These are phyloP conservation scores for Mellivora capensis DNA, from an alignment of 2,113 vertebrate genomes.

Conservation along the genomic window DNA sequence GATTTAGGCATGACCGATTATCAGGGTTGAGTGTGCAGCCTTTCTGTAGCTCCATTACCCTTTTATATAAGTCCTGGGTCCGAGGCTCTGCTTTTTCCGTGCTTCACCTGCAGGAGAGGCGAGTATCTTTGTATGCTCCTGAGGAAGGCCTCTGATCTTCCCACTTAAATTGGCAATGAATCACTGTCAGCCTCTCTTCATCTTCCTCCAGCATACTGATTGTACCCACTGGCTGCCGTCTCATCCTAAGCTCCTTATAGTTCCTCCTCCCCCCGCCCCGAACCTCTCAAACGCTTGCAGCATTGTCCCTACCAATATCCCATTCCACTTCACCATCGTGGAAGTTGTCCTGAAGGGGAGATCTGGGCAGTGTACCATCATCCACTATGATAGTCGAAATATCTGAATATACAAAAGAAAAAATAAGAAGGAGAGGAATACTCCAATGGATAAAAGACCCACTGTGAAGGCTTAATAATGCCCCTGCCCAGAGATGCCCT, in stretches of 20 bases:
- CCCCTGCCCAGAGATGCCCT: neutral
- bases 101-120: neutral
- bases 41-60: neutral
- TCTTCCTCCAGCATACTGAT: neutral
- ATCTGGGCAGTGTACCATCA: neutral
- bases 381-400: neutral
- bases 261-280: neutral
- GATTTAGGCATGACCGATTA: neutral
- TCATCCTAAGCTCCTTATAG: neutral
- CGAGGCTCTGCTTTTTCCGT: neutral
- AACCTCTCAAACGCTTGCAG: neutral
- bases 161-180: neutral
- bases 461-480: neutral
- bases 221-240: neutral
- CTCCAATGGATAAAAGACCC: neutral
- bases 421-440: neutral
- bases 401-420: neutral
- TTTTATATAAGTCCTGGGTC: neutral
- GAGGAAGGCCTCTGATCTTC: neutral
- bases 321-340: neutral
- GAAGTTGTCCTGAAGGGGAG: neutral
- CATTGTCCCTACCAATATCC: no score
- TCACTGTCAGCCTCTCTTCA: neutral
- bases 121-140: no score
- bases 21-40: neutral